phyloP scores from a whole-genome alignment of 1,140 invertebrate species.

The Bombus soroeensis region DNA sequence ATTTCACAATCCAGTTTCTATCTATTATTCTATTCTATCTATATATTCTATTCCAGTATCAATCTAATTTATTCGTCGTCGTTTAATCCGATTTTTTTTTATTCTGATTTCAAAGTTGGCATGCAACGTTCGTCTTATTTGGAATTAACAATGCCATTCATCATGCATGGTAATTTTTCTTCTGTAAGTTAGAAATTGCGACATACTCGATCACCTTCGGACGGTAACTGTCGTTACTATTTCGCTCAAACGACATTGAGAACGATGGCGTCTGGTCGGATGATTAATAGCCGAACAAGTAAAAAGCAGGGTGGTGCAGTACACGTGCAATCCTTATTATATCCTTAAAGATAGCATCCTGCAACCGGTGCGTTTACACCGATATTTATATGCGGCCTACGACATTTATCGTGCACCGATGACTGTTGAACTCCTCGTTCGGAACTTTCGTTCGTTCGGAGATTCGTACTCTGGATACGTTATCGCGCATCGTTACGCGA shows the following conservation, averaged over 20 bases:
- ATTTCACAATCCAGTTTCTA: not conserved
- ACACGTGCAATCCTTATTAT: not conserved
- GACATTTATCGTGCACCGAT: slow-evolving; percentile 40
- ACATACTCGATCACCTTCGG: not conserved
- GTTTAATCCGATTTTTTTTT: fast-evolving
- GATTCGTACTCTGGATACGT: slow-evolving; percentile 5
- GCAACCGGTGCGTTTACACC: slow-evolving; percentile 45
- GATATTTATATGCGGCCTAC: slow-evolving; percentile 40
- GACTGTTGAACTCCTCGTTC: slow-evolving; percentile 56
- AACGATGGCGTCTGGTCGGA: not conserved
- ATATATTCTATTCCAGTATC: no score
- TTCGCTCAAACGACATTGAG: slow-evolving; percentile 11
- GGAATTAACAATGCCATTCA: slow-evolving; percentile 31
- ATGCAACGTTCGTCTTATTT: not conserved
- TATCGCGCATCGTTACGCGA: slow-evolving; percentile 28
- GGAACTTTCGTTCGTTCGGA: slow-evolving; percentile 53
- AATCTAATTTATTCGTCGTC: not conserved
- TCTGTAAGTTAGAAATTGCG: slow-evolving; percentile 12
- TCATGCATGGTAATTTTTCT: slow-evolving; percentile 39
- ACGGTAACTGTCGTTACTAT: not conserved
- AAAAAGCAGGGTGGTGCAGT: slow-evolving; percentile 23
- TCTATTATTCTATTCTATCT: no score
- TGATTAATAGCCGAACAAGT: not conserved
- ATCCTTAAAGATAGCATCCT: slow-evolving; percentile 8
- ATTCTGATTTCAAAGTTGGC: slow-evolving; percentile 39